A percentile compares a stretch with the other conserved stretches of the same genome.
These are phyloP conservation scores for Chlorops oryzae DNA, from an alignment of 1,140 invertebrate species.

Conservation along the genomic window DNA sequence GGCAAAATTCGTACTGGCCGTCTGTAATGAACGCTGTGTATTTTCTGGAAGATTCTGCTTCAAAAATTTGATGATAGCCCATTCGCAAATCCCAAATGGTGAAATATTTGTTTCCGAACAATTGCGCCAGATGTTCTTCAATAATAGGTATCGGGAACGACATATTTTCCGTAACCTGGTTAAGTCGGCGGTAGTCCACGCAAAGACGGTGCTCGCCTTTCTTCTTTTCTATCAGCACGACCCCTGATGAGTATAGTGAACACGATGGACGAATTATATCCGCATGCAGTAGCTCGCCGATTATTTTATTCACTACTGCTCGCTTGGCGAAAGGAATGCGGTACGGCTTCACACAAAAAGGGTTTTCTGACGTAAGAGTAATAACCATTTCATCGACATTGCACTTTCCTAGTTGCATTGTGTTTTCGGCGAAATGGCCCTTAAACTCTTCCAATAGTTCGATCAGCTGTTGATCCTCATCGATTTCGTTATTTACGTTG, in stretches of 20 bases:
- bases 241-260: not conserved
- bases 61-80: too few relatives aligned
- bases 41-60: too few relatives aligned
- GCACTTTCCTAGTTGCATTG: not conserved
- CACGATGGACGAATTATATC: not conserved
- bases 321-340: not conserved
- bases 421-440: not conserved
- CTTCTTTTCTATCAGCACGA: constrained; percentile 49
- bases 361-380: not conserved
- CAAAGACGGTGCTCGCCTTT: constrained; percentile 48
- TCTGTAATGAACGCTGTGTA: too few relatives aligned
- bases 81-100: too few relatives aligned
- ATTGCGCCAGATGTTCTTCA: too few relatives aligned
- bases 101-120: too few relatives aligned
- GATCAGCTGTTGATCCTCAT: not conserved
- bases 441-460: not conserved
- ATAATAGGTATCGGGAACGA: too few relatives aligned
- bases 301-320: not conserved
- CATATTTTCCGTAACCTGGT: constrained; percentile 39
- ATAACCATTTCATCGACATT: not conserved
- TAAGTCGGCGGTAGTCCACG: constrained; percentile 50
- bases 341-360: not conserved
- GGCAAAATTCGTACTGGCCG: too few relatives aligned
- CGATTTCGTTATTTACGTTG: not conserved
- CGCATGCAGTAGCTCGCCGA: not conserved